phyloP scores from a whole-genome alignment of 2,797 vertebrate genomes.

The Ibycter americanus region DNA sequence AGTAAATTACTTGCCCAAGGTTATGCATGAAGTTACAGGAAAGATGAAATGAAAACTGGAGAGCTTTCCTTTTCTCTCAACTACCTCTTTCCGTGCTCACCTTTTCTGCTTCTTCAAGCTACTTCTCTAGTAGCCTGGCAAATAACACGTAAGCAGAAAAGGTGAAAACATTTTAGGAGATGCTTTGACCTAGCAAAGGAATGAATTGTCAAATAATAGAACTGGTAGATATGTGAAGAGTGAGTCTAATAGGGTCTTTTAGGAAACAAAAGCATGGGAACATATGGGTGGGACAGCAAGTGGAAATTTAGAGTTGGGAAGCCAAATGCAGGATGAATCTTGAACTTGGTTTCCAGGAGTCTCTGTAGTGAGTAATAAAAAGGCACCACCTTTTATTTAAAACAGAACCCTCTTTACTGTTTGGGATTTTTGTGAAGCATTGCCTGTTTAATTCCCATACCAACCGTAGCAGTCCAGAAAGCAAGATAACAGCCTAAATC shows the following conservation, averaged over 20 bases:
- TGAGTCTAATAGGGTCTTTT: not conserved
- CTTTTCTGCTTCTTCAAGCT: not conserved
- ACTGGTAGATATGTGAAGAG: not conserved
- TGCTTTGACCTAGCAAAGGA: not conserved
- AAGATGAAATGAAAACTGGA: not conserved
- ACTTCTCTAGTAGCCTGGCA: not conserved
- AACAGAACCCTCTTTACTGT: not conserved
- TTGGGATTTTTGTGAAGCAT: not conserved
- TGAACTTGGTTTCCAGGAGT: not conserved
- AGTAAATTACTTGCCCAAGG: not conserved
- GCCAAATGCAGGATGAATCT: not conserved
- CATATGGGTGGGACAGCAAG: accelerated
- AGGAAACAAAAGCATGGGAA: not conserved
- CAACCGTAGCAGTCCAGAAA: not conserved
- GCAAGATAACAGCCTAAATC: not conserved
- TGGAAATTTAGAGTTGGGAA: not conserved
- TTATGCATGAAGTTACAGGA: not conserved
- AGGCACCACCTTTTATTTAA: not conserved
- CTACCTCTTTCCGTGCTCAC: not conserved
- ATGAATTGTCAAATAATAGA: not conserved
- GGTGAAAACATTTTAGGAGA: not conserved
- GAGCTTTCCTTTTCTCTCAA: not conserved
- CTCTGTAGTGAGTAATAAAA: not conserved
- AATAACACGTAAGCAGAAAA: not conserved
- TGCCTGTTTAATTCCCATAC: not conserved